phyloP scores from a whole-genome alignment of 92 coral and sea anemone species.

The Paramuricea clavata region DNA sequence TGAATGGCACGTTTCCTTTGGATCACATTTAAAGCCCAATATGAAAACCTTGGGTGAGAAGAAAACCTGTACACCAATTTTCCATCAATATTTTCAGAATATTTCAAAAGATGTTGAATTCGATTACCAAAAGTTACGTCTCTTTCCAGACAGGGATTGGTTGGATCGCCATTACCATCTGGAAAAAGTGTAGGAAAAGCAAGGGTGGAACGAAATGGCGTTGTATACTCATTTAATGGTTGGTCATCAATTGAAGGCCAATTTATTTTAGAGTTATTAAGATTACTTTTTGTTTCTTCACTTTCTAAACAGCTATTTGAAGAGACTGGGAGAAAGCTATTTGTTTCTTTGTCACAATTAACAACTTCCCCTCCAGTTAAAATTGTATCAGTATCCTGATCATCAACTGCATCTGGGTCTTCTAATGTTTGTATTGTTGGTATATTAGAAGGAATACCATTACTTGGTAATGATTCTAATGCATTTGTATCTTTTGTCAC shows the following conservation, averaged over 20 bases:
- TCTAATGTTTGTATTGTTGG: constrained; percentile 29
- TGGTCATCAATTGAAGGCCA: constrained; percentile 55
- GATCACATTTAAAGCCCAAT: constrained; percentile 48
- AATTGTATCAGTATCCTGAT: constrained; percentile 20
- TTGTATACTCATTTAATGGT: constrained; percentile 57
- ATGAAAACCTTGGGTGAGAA: background rate
- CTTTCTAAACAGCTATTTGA: constrained; percentile 39
- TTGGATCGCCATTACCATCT: constrained; percentile 18
- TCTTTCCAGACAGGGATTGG: constrained; percentile 1
- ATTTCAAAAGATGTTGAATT: constrained; percentile 61
- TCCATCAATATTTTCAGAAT: constrained; percentile 19
- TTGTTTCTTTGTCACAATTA: constrained; percentile 45
- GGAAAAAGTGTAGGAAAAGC: constrained; percentile 64
- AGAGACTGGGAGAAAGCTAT: constrained; percentile 45
- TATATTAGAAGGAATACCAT: constrained; percentile 50
- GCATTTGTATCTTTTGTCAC: constrained; percentile 47
- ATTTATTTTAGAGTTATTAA: constrained; percentile 13
- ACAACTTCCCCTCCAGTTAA: constrained; percentile 52
- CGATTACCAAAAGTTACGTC: constrained; percentile 40
- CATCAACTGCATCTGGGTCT: constrained; percentile 4
- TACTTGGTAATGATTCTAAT: constrained; percentile 27
- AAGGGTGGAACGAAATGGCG: constrained; percentile 50
- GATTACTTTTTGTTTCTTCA: constrained; percentile 35
- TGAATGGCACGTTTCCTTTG: constrained; percentile 50
- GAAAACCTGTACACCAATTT: background rate